phyloP scores from a whole-genome alignment of 2,888 invertebrate genomes.

The Pheosia tremula region DNA sequence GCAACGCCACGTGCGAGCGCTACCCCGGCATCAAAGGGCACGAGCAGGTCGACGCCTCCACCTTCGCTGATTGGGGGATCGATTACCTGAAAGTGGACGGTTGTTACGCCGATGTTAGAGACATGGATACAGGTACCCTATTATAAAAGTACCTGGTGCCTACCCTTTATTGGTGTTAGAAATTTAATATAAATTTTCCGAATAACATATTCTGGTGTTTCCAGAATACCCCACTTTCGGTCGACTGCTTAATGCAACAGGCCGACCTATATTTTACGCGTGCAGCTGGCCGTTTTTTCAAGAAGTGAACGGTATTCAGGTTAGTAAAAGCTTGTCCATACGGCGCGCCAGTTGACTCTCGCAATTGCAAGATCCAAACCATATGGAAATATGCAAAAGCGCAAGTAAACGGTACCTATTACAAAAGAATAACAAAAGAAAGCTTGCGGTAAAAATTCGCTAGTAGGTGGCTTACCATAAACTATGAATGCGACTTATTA shows the following conservation, averaged over 20 bases:
- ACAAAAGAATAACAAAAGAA: too few relatives aligned
- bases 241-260: constrained; percentile 87
- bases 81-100: constrained; percentile 94
- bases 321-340: too few relatives aligned
- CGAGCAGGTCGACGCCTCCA: constrained; percentile 87
- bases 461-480: too few relatives aligned
- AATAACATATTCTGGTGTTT: constrained; percentile 15
- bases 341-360: too few relatives aligned
- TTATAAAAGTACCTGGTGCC: too few relatives aligned
- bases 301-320: constrained; percentile 66
- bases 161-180: too few relatives aligned
- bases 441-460: too few relatives aligned
- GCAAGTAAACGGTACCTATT: too few relatives aligned
- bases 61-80: constrained; percentile 90
- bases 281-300: constrained; percentile 94
- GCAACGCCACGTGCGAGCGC: constrained; percentile 89
- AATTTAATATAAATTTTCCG: constrained; percentile 8
- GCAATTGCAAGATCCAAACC: too few relatives aligned
- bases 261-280: constrained; percentile 90
- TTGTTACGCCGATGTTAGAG: constrained; percentile 85
- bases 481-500: too few relatives aligned
- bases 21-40: constrained; percentile 90
- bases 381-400: too few relatives aligned
- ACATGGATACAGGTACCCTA: constrained; percentile 77
- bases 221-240: constrained; percentile 90